Evolutionary conservation across 2,113 vertebrate species (phyloP).

Genomic region (Dryoscopus gambensis): DNA sequence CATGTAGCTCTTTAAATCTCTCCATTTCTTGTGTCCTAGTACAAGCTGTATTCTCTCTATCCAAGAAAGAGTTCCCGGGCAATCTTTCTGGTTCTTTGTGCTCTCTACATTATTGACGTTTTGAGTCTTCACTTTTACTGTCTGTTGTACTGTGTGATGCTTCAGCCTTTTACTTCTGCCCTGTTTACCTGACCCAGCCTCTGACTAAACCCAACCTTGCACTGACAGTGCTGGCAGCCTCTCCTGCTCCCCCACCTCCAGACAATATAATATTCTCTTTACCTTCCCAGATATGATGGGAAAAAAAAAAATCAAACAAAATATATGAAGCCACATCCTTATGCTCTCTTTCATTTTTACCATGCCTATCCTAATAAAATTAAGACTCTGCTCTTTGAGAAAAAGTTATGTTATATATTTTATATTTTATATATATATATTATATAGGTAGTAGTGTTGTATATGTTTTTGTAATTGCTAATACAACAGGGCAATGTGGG

Average conservation of each 20-base stretch:
- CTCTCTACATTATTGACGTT: not conserved
- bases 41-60: not conserved
- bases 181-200: not conserved
- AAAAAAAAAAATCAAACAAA: not conserved
- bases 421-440: not conserved
- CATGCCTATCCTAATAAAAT: not conserved
- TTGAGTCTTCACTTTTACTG: not conserved
- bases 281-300: not conserved
- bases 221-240: not conserved
- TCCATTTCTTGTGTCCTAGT: not conserved
- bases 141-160: not conserved
- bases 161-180: not conserved
- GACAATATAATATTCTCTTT: not conserved
- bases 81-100: not conserved
- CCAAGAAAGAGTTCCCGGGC: not conserved
- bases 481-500: not conserved
- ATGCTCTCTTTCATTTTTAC: not conserved
- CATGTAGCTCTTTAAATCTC: not conserved
- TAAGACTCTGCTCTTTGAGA: not conserved
- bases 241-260: not conserved
- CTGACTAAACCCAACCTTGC: not conserved
- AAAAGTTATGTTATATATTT: not conserved
- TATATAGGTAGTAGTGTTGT: not conserved
- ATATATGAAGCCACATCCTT: not conserved
- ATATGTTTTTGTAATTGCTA: not conserved